Evolutionary conservation across 2,113 vertebrate species (phyloP), one percentile per base, ranked within the genome.

Genomic region (Sinosuthora webbiana): DNA sequence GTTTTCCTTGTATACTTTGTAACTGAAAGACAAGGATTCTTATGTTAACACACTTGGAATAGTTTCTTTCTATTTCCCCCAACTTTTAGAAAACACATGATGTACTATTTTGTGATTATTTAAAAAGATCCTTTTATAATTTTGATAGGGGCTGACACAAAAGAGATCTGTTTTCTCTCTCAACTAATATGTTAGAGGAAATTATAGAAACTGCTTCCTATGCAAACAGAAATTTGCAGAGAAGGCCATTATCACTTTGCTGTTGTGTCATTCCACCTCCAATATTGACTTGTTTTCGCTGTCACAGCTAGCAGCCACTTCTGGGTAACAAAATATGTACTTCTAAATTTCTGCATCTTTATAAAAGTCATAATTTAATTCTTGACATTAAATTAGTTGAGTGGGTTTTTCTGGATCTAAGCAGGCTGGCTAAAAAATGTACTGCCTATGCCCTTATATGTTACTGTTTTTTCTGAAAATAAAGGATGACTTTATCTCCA

Each of bases 11-110:
- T 85, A 41, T 6, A 7, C 85, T 71, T 75, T 87, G 53, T 70
- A 88, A 35, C 47, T 83, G 85, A 87, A 92, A 89, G 67, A 85
- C 62, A 70, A 74, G 44, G 59, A 80, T 89, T 95, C 73, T 89
- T 91, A 25, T 24, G 35, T 67, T 93, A 76, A 71, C 62, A 44
- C 42, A 17, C 41, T 73, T 82, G 57, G 42, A 96, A 86, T 59
- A 87, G 49, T 80, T 83, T 70, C 53, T 15, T 75, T 85, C 31
- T 20, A 10, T 93, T 92, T 97, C 42, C 22, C 64, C 19, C 50
- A 79, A 56, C 45, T 59, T 85, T 27, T 85, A 75, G 73, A 77
- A 92, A 82, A 59, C 31, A 78, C 71, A 93, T 76, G 37, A 49
- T 7, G 18, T 93, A 76, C 76, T 85, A 47, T 89, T 94, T 88